phyloP scores from a whole-genome alignment of 2,888 invertebrate species.

The Ariolimax columbianus region DNA sequence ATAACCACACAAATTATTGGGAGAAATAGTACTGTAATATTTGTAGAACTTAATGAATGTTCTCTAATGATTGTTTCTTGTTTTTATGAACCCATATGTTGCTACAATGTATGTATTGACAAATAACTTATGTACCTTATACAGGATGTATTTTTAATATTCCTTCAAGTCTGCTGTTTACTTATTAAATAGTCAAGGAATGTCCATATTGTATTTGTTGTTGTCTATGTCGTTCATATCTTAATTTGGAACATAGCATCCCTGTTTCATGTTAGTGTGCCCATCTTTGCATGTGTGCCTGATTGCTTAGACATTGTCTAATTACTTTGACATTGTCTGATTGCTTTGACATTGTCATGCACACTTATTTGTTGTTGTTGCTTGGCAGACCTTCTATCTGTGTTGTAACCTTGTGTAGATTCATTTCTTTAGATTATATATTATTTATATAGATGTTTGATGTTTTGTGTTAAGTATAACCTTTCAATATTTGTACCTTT shows the following conservation, averaged over 20 bases:
- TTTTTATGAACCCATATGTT: neutral
- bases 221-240: neutral
- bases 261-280: neutral
- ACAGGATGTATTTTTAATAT: neutral
- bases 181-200: neutral
- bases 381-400: neutral
- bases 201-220: neutral
- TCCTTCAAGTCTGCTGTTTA: neutral
- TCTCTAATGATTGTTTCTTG: neutral
- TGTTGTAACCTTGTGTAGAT: neutral
- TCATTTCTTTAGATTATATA: neutral
- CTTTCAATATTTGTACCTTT: neutral
- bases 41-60: neutral
- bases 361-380: neutral
- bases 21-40: neutral
- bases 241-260: neutral
- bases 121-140: neutral
- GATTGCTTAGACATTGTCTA: neutral
- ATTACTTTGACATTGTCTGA: neutral
- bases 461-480: neutral
- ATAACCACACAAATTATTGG: no score
- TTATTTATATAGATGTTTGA: neutral
- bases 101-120: neutral
- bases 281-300: conserved; percentile 10
- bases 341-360: neutral